A percentile compares a stretch with the other conserved stretches of the same genome.
phyloP scores from a whole-genome alignment of 1,140 invertebrate species.

The Aphaenogaster rudis region DNA sequence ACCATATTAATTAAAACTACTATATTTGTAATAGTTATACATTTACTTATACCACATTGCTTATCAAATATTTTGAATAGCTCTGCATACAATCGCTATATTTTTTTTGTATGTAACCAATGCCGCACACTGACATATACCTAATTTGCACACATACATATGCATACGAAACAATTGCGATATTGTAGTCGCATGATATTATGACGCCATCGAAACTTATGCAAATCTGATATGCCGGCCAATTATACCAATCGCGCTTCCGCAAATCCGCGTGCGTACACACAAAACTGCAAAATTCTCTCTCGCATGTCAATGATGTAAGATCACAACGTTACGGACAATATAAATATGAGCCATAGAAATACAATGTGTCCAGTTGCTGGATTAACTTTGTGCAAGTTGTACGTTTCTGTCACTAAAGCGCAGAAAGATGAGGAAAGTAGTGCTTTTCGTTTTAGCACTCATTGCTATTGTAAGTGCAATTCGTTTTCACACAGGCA shows the following conservation, averaged over 20 bases:
- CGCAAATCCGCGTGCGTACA: slow-evolving; percentile 8
- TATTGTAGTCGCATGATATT: not conserved
- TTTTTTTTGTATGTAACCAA: not conserved
- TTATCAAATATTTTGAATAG: slow-evolving; percentile 5
- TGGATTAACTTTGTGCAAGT: not conserved
- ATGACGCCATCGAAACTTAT: slow-evolving; percentile 39
- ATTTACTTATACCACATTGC: not conserved
- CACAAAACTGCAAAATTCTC: slow-evolving; percentile 2
- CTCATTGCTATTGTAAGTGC: slow-evolving; percentile 10
- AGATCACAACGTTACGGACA: not conserved
- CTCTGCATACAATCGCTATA: not conserved
- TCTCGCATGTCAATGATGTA: slow-evolving; percentile 19
- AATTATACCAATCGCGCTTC: slow-evolving; percentile 43
- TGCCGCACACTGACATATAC: too few relatives aligned
- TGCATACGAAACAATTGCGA: not conserved
- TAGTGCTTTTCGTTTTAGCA: slow-evolving; percentile 16
- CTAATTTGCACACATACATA: slow-evolving; percentile 7
- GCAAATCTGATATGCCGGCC: slow-evolving; percentile 47
- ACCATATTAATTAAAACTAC: not conserved
- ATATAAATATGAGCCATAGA: slow-evolving; percentile 54
- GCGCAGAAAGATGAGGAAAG: not conserved
- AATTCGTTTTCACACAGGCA: not conserved
- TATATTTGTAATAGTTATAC: not conserved
- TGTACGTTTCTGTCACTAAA: not conserved
- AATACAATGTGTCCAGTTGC: slow-evolving; percentile 18